Evolutionary conservation across 1,140 invertebrate genomes (phyloP), one percentile per base, ranked within the genome.

Genomic region (Rhizoglyphus robini): DNA sequence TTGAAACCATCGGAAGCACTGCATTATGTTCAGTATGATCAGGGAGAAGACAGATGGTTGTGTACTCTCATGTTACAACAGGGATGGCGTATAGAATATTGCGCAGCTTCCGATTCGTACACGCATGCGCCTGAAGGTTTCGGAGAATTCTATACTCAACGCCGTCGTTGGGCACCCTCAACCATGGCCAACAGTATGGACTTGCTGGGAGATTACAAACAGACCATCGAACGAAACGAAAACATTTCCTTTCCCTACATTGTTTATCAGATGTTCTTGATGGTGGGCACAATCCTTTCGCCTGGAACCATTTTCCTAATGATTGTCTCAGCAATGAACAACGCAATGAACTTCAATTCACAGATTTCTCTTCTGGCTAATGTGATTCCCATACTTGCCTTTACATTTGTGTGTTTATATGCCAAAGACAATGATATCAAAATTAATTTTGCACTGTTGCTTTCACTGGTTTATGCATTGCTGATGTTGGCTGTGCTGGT

Each of bases 11-110:
- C 76, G 0, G n/a, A n/a, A n/a, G n/a, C n/a, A n/a, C n/a, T n/a
- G n/a, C n/a, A n/a, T n/a, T n/a, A n/a, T n/a, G n/a, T 87, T 0
- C 82, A 83, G 74, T 83, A 81, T 71, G 82, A 83, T 77, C 82
- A 83, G 76, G 81, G 83, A 47, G 83, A 84, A 70, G 83, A 84
- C 72, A 75, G 83, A 48, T 84, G 83, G 83, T 71, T 84, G 3
- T 84, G 83, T 68, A 84, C 83, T 4, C 71, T 84, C 3, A 73
- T 84, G 3, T 74, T 84, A 1, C 83, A 84, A 72, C 74, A 80
- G 70, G 83, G 83, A 20, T 83, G 65, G 62, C 97, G 97, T 76
- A 58, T 58, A n/a, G 54, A 58, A n/a, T 23, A 82, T 83, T 0
- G 82, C n/a, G n/a, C n/a, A n/a, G n/a, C n/a, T n/a, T n/a, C n/a